Conservation (phyloP, 2,113 vertebrate genomes). For the Motacilla alba region DNA sequence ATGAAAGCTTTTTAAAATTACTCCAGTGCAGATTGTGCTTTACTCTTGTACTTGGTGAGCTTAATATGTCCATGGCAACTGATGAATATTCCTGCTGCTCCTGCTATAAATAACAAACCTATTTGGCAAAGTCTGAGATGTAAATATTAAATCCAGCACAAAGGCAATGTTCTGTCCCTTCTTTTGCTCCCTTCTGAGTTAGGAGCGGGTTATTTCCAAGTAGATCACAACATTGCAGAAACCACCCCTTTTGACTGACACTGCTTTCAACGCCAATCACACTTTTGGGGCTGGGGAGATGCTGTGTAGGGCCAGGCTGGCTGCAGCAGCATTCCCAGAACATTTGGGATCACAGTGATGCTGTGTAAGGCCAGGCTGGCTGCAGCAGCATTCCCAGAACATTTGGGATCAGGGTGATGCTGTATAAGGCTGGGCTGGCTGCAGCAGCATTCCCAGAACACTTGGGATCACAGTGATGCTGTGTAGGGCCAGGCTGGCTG, state of each 20-base stretch:
- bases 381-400: not conserved
- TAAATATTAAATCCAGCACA: constrained; percentile 43
- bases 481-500: rapidly evolving
- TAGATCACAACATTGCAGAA: not conserved
- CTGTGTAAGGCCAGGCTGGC: too few relatives aligned
- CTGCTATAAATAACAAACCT: constrained; percentile 58
- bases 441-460: rapidly evolving
- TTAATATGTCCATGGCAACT: constrained; percentile 55
- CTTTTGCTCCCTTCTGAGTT: not conserved
- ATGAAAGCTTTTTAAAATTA: constrained; percentile 13
- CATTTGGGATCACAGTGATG: not conserved
- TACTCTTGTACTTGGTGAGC: constrained; percentile 33
- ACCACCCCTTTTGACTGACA: not conserved
- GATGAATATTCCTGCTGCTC: constrained; percentile 49
- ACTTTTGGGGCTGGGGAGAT: rapidly evolving
- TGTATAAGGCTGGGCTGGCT: rapidly evolving
- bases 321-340: not conserved
- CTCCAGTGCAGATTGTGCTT: not conserved
- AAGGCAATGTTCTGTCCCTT: constrained; percentile 16
- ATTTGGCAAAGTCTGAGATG: constrained; percentile 18
- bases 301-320: rapidly evolving
- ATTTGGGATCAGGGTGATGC: not conserved
- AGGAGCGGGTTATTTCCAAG: not conserved
- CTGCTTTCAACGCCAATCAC: not conserved
- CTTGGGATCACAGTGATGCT: not conserved